Evolutionary conservation across 1,140 invertebrate species (phyloP).

Genomic region (Leptonema lineaticorne): DNA sequence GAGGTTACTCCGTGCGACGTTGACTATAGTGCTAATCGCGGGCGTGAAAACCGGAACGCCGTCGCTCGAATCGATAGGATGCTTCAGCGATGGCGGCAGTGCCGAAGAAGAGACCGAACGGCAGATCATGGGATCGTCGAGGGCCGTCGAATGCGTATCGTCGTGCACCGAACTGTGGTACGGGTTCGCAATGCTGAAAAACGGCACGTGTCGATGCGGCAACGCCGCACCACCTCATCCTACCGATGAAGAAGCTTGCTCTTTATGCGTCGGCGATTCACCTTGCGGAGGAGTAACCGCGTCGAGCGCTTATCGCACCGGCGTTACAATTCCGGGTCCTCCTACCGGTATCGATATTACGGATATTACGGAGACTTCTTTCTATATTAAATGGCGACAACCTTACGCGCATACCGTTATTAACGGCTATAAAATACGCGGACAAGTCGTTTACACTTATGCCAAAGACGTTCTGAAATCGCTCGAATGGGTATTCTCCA

Average conservation of each 20-base stretch:
- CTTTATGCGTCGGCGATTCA: constrained; percentile 51
- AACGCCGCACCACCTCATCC: constrained; percentile 47
- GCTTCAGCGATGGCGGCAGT: too few relatives aligned
- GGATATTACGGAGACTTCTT: constrained; percentile 56
- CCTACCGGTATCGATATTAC: constrained; percentile 51
- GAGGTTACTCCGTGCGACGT: too few relatives aligned
- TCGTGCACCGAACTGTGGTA: constrained; percentile 53
- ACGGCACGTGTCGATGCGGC: constrained; percentile 53
- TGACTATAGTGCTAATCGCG: not conserved
- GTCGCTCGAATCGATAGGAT: not conserved
- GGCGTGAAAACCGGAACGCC: not conserved
- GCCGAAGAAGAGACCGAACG: too few relatives aligned
- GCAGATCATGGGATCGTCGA: not conserved
- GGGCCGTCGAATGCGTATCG: constrained; percentile 46
- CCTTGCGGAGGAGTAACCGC: constrained; percentile 53
- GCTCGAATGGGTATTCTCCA: constrained; percentile 56
- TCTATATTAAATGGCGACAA: constrained; percentile 53
- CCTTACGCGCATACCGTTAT: constrained; percentile 51
- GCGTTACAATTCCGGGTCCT: constrained; percentile 50
- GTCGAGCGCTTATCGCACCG: constrained; percentile 55
- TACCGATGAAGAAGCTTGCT: constrained; percentile 40
- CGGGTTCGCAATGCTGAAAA: constrained; percentile 51
- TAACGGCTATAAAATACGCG: constrained; percentile 53
- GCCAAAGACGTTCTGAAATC: constrained; percentile 46
- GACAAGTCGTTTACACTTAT: constrained; percentile 53